Evolutionary conservation across 1,140 invertebrate genomes (phyloP).

Genomic region (Pachyrhynchus sulphureomaculatus): DNA sequence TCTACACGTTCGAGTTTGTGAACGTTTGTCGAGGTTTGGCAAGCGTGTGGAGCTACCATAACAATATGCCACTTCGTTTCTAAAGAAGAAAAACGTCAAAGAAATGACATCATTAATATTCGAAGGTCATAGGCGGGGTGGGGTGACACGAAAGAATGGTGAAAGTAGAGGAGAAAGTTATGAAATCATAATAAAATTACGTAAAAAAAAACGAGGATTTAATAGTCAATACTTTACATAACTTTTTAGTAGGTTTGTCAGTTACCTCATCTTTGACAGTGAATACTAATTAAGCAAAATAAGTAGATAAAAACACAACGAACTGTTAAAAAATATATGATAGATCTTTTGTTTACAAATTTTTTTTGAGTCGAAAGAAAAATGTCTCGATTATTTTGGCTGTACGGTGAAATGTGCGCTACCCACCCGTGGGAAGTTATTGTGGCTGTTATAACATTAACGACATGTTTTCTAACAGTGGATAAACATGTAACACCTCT

Average conservation of each 20-base stretch:
- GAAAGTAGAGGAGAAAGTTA: not conserved
- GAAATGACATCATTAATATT: no score
- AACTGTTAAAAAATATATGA: not conserved
- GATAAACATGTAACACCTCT: conserved; percentile 55
- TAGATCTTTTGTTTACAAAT: no score
- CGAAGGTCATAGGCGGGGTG: no score
- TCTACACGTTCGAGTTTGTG: no score
- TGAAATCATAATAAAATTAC: not conserved
- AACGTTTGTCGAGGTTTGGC: no score
- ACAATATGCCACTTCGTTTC: no score
- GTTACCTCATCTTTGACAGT: not conserved
- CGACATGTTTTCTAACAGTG: conserved; percentile 82
- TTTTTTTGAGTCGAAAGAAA: not conserved
- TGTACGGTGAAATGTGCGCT: conserved; percentile 89
- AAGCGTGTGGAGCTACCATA: no score
- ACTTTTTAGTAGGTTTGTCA: not conserved
- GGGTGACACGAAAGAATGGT: not conserved
- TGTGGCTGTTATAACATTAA: conserved; percentile 80
- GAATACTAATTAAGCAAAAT: not conserved
- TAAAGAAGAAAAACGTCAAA: no score
- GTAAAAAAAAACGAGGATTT: not conserved
- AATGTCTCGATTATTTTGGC: conserved; percentile 66
- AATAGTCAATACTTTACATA: not conserved
- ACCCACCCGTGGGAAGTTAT: conserved; percentile 94
- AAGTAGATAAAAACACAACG: not conserved